Evolutionary conservation across 1,140 invertebrate genomes (phyloP).

Genomic region (Whitmania pigra): DNA sequence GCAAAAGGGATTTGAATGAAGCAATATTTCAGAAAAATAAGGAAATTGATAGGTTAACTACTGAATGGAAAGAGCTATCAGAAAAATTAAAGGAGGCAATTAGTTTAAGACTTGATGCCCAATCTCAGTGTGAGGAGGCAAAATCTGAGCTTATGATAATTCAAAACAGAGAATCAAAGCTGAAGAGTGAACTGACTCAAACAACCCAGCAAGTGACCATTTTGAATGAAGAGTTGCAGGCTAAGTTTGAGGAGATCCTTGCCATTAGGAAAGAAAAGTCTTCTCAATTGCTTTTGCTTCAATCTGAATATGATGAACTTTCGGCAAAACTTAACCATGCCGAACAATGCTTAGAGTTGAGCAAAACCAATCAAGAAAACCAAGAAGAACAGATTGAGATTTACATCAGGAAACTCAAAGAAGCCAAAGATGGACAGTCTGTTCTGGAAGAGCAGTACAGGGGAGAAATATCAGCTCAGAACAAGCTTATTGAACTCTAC

Average conservation of each 20-base stretch:
- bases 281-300: slow-evolving; percentile 55
- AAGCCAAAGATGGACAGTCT: slow-evolving; percentile 57
- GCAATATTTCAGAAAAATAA: slow-evolving; percentile 34
- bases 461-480: slow-evolving; percentile 69
- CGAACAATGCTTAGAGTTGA: slow-evolving; percentile 41
- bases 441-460: slow-evolving; percentile 67
- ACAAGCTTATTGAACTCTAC: slow-evolving; percentile 68
- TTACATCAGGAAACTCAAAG: slow-evolving; percentile 58
- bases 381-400: slow-evolving; percentile 58
- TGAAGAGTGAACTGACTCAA: slow-evolving; percentile 63
- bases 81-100: slow-evolving; percentile 38
- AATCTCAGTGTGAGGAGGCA: slow-evolving; percentile 64
- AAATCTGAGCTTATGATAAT: slow-evolving; percentile 61
- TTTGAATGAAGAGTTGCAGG: slow-evolving; percentile 60
- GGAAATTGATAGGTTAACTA: slow-evolving; percentile 38
- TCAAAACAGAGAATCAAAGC: slow-evolving; percentile 59
- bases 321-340: slow-evolving; percentile 52
- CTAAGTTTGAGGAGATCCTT: slow-evolving; percentile 61
- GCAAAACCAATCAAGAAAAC: slow-evolving; percentile 54
- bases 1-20: slow-evolving; percentile 35
- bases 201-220: slow-evolving; percentile 61
- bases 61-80: slow-evolving; percentile 41
- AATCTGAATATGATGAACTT: slow-evolving; percentile 62
- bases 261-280: slow-evolving; percentile 59
- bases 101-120: slow-evolving; percentile 61